Conservation (phyloP, 2,888 invertebrate species). For the Cerastoderma edule region DNA sequence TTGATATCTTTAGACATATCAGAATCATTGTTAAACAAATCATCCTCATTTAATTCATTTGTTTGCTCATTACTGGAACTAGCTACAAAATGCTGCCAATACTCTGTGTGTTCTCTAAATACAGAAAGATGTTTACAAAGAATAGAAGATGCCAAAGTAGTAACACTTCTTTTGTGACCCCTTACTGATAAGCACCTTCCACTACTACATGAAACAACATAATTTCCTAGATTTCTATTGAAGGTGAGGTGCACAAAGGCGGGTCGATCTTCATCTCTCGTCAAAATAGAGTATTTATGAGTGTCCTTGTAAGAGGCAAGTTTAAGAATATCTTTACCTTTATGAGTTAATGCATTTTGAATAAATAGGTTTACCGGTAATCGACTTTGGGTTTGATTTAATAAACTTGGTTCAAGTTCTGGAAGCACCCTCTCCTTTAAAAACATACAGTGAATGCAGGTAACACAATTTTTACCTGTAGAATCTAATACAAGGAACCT, state of each 20-base stretch:
- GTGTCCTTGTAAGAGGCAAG: background rate
- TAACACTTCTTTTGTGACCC: slow-evolving; percentile 8
- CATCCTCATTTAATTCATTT: no score
- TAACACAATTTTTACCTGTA: slow-evolving; percentile 1
- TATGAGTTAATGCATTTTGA: no score
- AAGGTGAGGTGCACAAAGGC: background rate
- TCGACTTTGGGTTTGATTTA: no score
- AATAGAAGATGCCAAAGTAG: background rate
- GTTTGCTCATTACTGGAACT: no score
- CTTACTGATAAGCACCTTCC: slow-evolving; percentile 1
- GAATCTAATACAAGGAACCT: background rate
- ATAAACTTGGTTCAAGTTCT: background rate
- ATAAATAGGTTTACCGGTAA: no score
- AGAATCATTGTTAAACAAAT: no score
- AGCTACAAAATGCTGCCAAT: slow-evolving; percentile 4
- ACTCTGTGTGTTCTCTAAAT: slow-evolving; percentile 5
- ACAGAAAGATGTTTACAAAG: slow-evolving; percentile 4
- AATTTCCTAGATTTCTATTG: no score
- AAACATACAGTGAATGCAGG: slow-evolving; percentile 14
- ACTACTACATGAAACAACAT: background rate
- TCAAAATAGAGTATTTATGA: background rate
- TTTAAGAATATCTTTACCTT: no score
- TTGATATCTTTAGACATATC: no score
- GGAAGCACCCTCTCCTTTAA: background rate
- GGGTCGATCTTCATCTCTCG: background rate